phyloP scores from a whole-genome alignment of 2,888 invertebrate genomes.

The Ennomos quercinarius region DNA sequence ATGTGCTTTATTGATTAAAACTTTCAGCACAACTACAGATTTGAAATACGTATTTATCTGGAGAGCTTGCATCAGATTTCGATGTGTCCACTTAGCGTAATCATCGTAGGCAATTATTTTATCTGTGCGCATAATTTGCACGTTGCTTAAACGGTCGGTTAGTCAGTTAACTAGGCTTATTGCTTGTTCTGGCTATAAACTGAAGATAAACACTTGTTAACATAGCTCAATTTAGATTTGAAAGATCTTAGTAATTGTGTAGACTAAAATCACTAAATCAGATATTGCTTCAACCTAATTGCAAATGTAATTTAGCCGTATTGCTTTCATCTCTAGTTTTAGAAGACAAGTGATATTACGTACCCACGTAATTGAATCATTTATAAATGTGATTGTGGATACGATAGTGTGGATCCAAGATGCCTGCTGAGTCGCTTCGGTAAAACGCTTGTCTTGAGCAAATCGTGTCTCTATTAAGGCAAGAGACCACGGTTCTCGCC shows the following conservation, averaged over 20 bases:
- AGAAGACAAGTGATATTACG: too few relatives aligned
- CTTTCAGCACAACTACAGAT: neutral
- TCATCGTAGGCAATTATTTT: constrained; percentile 8
- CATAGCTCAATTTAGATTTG: constrained; percentile 8
- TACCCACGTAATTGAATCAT: too few relatives aligned
- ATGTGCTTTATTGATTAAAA: neutral
- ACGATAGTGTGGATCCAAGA: too few relatives aligned
- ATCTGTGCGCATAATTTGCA: constrained; percentile 22
- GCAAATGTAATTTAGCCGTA: too few relatives aligned
- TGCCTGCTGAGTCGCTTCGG: too few relatives aligned
- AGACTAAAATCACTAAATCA: neutral
- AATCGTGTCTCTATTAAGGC: too few relatives aligned
- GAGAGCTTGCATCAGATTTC: constrained; percentile 6
- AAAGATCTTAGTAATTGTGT: neutral
- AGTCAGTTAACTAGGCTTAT: constrained; percentile 14
- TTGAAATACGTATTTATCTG: neutral
- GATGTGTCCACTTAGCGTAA: constrained; percentile 21
- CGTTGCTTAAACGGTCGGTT: constrained; percentile 13
- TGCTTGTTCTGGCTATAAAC: constrained; percentile 24
- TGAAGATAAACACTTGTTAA: constrained; percentile 20
- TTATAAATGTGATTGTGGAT: too few relatives aligned
- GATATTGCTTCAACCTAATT: neutral
- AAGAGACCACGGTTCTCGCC: too few relatives aligned
- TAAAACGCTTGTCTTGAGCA: too few relatives aligned
- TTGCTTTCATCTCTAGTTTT: too few relatives aligned